Evolutionary conservation across 2,888 invertebrate species (phyloP), one percentile per base, ranked within the genome.

Genomic region (Argyresthia goedartella): DNA sequence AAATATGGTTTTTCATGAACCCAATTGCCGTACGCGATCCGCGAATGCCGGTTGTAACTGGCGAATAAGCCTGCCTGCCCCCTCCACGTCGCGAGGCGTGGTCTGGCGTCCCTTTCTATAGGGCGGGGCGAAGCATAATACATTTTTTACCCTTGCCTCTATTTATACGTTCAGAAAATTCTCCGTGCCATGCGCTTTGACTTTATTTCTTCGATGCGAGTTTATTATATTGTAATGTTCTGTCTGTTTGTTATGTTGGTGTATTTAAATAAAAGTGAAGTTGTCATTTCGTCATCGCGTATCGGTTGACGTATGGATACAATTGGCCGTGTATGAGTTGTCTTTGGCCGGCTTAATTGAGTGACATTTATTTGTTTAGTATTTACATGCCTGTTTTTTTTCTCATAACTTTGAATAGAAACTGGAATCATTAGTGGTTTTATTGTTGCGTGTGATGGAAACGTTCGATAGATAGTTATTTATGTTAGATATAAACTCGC

Each of bases 191-290:
- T 54, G 33, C 48, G 49, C 50, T 51, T 61, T 65, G 62, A 64
- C 73, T 73, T 73, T 73, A 69, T 78, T 72, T 69, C 71, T 67
- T 73, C 65, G 64, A 64, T 60, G 43, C 13, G 43, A 51, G 61
- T 76, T 78, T 81, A 81, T 81, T 80, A 80, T 79, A 81, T 73
- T 81, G 80, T 81, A 75, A 34, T 42, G 43, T 73, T 25, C 60
- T 70, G 71, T 69, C 71, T 73, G 77, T 76, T 71, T 71, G 73
- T 71, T 50, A 64, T 68, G 63, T 50, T 49, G 41, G 43, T 50
- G 16, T 36, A 75, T 76, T 75, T 76, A 73, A 75, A 76, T 76
- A 73, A 69, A 65, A 66, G 67, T 69, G 63, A 65, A 67, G 69
- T 66, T 67, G 70, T 69, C 69, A 67, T 67, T 67, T 70, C 71